Conservation (phyloP, 1,140 invertebrate genomes). For the Trichonephila inaurata region DNA sequence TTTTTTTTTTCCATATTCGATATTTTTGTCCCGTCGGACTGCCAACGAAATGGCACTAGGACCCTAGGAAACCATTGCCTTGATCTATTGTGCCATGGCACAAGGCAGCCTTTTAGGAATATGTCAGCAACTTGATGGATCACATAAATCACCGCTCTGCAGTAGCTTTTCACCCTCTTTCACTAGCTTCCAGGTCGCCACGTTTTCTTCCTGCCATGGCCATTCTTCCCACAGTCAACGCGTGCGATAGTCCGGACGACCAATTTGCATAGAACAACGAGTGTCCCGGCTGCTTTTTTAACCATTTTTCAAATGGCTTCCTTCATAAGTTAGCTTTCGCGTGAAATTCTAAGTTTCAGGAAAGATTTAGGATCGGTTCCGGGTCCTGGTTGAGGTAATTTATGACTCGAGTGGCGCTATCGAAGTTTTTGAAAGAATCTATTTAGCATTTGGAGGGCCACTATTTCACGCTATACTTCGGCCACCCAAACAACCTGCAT, state of each 20-base stretch:
- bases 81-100: constrained; percentile 57
- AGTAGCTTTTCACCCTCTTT: constrained; percentile 39
- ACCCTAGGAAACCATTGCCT: constrained; percentile 48
- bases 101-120: constrained; percentile 58
- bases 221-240: constrained; percentile 61
- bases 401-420: constrained; percentile 52
- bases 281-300: constrained; percentile 66
- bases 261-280: constrained; percentile 72
- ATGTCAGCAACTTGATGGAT: constrained; percentile 72
- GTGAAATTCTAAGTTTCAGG: constrained; percentile 51
- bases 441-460: constrained; percentile 39
- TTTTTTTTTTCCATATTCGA: background rate
- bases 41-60: constrained; percentile 33
- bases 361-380: constrained; percentile 26
- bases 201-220: constrained; percentile 5
- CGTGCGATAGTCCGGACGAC: background rate
- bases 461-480: constrained; percentile 54
- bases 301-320: constrained; percentile 68
- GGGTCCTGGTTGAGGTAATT: constrained; percentile 40
- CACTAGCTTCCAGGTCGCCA: background rate
- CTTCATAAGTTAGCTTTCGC: constrained; percentile 51
- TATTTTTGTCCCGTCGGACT: constrained; percentile 66
- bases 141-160: constrained; percentile 70
- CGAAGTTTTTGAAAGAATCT: constrained; percentile 5
- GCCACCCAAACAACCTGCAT: background rate